These are phyloP conservation scores for Acromyrmex echinatior DNA, from an alignment of 1,140 invertebrate genomes.

Conservation along the genomic window DNA sequence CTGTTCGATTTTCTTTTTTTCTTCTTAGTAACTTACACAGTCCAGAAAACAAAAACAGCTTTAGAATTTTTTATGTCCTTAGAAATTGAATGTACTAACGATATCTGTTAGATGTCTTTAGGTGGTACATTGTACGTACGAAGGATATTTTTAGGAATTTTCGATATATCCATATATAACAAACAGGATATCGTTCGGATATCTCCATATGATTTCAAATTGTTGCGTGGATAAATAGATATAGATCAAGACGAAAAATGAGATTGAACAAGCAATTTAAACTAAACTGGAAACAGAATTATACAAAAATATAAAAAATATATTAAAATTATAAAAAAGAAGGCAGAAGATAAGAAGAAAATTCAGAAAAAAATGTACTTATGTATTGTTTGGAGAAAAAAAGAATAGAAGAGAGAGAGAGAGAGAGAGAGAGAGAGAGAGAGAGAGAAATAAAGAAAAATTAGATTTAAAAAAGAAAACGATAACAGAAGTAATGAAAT, in stretches of 20 bases:
- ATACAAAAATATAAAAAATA: not conserved
- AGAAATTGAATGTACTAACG: no score
- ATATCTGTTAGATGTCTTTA: no score
- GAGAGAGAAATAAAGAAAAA: slow-evolving; percentile 20
- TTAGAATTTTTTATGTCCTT: no score
- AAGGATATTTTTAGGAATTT: no score
- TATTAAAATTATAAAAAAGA: slow-evolving; percentile 14
- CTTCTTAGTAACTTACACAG: no score
- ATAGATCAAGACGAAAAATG: not conserved
- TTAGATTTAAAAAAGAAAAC: slow-evolving; percentile 35
- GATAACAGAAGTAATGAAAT: slow-evolving; percentile 1
- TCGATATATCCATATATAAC: no score
- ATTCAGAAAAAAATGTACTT: slow-evolving; percentile 2
- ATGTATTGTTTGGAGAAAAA: not conserved
- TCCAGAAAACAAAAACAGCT: no score
- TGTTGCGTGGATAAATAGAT: not conserved
- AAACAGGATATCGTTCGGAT: no score
- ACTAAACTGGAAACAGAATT: slow-evolving; percentile 27
- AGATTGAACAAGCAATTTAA: not conserved
- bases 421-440: slow-evolving; percentile 42
- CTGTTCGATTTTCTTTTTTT: no score
- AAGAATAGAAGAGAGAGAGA: slow-evolving; percentile 43
- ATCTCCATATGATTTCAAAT: no score
- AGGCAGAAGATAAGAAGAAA: not conserved
- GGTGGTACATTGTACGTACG: no score